phyloP scores from a whole-genome alignment of 2,888 invertebrate species.

The Trissolcus japonicus region DNA sequence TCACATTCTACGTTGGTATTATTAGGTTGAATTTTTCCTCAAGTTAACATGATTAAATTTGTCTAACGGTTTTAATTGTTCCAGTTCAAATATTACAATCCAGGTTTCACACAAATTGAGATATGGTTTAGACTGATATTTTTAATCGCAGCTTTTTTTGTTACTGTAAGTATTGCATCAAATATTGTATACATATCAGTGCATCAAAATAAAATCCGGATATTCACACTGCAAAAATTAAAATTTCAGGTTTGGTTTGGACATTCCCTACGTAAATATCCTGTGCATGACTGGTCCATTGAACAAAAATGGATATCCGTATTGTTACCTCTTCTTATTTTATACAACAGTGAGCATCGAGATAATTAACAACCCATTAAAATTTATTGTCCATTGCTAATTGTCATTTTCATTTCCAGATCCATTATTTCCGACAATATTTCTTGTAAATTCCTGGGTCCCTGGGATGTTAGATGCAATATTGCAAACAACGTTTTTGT shows the following conservation, averaged over 20 bases:
- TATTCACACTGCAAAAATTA: constrained; percentile 58
- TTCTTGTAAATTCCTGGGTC: constrained; percentile 91
- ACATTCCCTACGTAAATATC: constrained; percentile 90
- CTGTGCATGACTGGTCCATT: constrained; percentile 95
- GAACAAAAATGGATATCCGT: constrained; percentile 98
- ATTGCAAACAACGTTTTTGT: constrained; percentile 92
- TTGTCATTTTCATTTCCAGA: constrained; percentile 79
- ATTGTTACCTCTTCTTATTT: constrained; percentile 88
- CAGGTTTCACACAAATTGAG: constrained; percentile 96
- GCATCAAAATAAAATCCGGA: not conserved
- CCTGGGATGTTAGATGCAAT: constrained; percentile 95
- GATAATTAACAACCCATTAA: not conserved
- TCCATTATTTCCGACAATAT: constrained; percentile 94
- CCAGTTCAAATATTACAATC: constrained; percentile 97
- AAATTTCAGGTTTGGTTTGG: constrained; percentile 91
- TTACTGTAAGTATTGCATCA: constrained; percentile 83
- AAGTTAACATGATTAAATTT: not conserved
- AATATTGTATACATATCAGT: not conserved
- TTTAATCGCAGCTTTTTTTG: constrained; percentile 88
- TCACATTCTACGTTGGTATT: constrained; percentile 89
- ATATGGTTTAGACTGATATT: constrained; percentile 98
- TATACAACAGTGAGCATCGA: constrained; percentile 90
- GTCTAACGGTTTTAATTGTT: constrained; percentile 70
- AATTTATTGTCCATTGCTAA: not conserved
- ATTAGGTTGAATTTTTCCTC: not conserved